Evolutionary conservation across 2,113 vertebrate genomes (phyloP).

Genomic region (Tympanuchus pallidicinctus): DNA sequence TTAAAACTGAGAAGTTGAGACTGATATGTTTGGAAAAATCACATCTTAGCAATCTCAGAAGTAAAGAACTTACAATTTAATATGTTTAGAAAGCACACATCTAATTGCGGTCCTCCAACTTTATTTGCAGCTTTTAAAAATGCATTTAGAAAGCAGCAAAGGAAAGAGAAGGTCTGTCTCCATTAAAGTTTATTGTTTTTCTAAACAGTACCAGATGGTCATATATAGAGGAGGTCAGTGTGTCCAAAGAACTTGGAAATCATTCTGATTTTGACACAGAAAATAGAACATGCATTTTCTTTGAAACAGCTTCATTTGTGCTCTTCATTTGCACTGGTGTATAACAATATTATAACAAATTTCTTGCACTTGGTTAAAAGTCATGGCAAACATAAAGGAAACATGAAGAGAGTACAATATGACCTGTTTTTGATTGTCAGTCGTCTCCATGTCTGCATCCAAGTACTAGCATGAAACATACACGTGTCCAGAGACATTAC

Average conservation of each 20-base stretch:
- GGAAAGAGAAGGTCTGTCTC: neutral
- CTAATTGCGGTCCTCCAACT: conserved; percentile 64
- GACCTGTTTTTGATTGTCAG: neutral
- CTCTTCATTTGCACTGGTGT: neutral
- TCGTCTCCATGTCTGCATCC: neutral
- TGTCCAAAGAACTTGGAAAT: neutral
- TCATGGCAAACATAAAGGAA: neutral
- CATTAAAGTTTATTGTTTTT: conserved; percentile 24
- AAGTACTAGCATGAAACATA: neutral
- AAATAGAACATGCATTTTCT: neutral
- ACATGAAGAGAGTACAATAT: neutral
- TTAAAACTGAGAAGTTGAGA: conserved; percentile 65
- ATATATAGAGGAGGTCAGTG: neutral
- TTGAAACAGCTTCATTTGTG: neutral
- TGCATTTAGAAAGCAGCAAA: conserved; percentile 55
- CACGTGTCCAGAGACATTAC: neutral
- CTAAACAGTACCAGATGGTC: conserved; percentile 12
- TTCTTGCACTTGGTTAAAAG: neutral
- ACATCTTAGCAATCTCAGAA: conserved; percentile 68
- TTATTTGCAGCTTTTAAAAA: conserved; percentile 54
- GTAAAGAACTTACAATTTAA: conserved; percentile 67
- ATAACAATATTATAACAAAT: neutral
- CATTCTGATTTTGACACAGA: neutral
- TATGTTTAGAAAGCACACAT: conserved; percentile 52
- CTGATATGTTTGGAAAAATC: conserved; percentile 64